A percentile compares a stretch with the other conserved stretches of the same genome.
Conservation (phyloP, 1,140 invertebrate species). For the Monochamus saltuarius region DNA sequence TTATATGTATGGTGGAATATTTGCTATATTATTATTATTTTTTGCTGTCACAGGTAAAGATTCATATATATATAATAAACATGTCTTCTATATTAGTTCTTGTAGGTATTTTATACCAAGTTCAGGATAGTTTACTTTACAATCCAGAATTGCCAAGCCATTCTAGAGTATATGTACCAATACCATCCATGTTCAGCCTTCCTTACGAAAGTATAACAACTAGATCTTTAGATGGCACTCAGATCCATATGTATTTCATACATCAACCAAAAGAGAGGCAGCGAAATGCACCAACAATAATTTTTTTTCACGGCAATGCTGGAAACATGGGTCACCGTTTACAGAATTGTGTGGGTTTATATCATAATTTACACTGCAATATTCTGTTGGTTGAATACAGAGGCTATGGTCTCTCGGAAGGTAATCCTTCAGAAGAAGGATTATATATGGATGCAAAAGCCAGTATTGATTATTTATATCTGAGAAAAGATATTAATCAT, state of each 20-base stretch:
- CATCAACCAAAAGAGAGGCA: conserved; percentile 70
- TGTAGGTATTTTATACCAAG: conserved; percentile 77
- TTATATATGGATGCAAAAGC: conserved; percentile 85
- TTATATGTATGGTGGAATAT: conserved; percentile 76
- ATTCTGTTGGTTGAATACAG: conserved; percentile 90
- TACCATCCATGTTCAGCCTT: conserved; percentile 79
- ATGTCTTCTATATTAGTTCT: conserved; percentile 17
- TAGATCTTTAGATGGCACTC: conserved; percentile 75
- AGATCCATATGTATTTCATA: conserved; percentile 85
- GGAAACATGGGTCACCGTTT: conserved; percentile 93
- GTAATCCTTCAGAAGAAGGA: conserved; percentile 81
- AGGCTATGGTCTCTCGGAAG: conserved; percentile 92
- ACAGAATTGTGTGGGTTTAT: conserved; percentile 76
- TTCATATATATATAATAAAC: conserved; percentile 10
- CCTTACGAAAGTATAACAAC: conserved; percentile 83
- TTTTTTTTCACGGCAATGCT: conserved; percentile 95
- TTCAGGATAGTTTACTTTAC: conserved; percentile 83
- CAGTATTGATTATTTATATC: conserved; percentile 80
- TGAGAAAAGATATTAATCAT: conserved; percentile 79
- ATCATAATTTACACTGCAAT: conserved; percentile 79
- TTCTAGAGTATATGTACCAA: conserved; percentile 81
- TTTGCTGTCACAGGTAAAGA: conserved; percentile 67
- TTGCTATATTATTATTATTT: conserved; percentile 68
- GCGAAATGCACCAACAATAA: conserved; percentile 70
- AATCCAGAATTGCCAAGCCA: conserved; percentile 86